Base-by-base conservation (phyloP, 2,797 vertebrate genomes). In the Hemitrygon akajei region DNA sequence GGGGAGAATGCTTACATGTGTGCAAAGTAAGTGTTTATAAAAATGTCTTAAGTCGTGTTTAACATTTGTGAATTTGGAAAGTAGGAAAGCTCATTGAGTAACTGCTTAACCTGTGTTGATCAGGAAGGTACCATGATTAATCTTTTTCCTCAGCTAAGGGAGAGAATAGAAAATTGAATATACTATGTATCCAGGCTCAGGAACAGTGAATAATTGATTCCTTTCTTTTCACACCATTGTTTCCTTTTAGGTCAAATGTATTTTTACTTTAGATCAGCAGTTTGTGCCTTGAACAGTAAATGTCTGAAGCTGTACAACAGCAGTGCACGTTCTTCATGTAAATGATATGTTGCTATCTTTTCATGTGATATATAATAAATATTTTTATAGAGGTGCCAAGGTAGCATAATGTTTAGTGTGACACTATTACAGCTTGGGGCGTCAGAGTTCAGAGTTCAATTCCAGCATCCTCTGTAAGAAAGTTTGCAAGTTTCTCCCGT, bases 1-100 rank as follows among this genome's bases (percentile, higher is more conserved):
- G 98, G 98, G n/a, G 98, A 99, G 94, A 98, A 99, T 0, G 98
- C 98, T 93, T 99, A 99, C 95, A 98, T 98, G 98, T 99, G 99
- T 95, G 97, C 97, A 93, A 98, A 96, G 99, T 99, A 96, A 97
- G 98, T 96, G 75, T 20, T 30, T 25, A 30, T 94, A 40, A 22
- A 60, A 71, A 56, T 58, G 47, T 60, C 11, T 47, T 18, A 40
- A 20, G 82, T 25, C 56, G 25, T 34, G 16, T 11, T 16, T 16
- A 30, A 93, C 40, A 18, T 34, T 93, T 40, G 30, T 34, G 76
- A 75, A 7, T 30, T 75, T 20, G 6, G 12, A n/a, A 30, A 30
- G n/a, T 25, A 47, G 18, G 37, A 25, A 81, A 37, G 20, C 20
- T 47, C 34, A 14, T 79, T 79, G n/a, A 79, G 77, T 79, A 34